Evolutionary conservation across 2,888 invertebrate genomes (phyloP), one percentile per base, ranked within the genome.

Genomic region (Tenthredo notha): DNA sequence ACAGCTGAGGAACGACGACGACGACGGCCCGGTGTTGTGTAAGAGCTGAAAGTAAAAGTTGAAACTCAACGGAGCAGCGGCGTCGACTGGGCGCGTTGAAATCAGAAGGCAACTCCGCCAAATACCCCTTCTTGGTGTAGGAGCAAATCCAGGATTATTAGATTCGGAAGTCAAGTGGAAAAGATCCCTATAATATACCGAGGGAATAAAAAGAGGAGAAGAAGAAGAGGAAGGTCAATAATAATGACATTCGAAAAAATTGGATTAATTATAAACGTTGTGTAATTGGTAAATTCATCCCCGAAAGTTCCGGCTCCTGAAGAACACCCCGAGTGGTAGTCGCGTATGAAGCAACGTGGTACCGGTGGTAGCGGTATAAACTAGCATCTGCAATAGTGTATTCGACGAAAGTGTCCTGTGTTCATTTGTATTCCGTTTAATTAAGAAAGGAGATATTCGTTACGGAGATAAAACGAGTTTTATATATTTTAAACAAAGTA

Each of bases 41-140:
- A 93, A 93, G 93, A 93, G 91, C 93, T 93, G 93, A 93, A 93
- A 93, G 93, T 93, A 93, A 93, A 93, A 93, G 93, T 93, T 92
- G 93, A 93, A 93, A 93, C 92, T 89, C 89, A 88, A 88, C 89
- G 88, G 88, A 87, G 88, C 85, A 86, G 93, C 94, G 92, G 87
- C 87, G 87, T 85, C 87, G 86, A 87, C 88, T 88, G 91, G 90
- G 90, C 91, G 91, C 92, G 92, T 91, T 92, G 91, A 92, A 92
- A 92, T 92, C 91, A 91, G 91, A 92, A 83, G 67, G 47, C 83
- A 83, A 67, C 83, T 50, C 43, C 70, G 83, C 67, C 83, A 47
- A 65, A 65, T 54, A 65, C 83, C 83, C 83, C 90, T 88, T 86
- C 86, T 78, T 84, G 78, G 84, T 67, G 7, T 25, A 29, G 33